Evolutionary conservation across 2,797 vertebrate genomes (phyloP).

Genomic region (Lacerta agilis): DNA sequence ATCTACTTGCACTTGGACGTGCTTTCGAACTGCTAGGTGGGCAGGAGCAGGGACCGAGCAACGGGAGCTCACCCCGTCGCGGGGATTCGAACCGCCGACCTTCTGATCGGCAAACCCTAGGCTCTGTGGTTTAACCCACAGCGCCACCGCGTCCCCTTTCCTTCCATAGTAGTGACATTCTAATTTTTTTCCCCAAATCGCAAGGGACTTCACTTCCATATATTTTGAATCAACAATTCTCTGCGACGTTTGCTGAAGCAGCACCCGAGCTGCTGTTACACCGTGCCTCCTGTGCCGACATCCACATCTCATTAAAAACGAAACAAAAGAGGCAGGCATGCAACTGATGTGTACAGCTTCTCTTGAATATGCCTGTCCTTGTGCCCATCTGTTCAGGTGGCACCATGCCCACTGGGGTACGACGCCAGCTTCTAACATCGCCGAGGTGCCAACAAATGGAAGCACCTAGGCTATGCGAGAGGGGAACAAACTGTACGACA

Average conservation of each 20-base stretch:
- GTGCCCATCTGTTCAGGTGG: slow-evolving; percentile 52
- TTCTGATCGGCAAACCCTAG: no score
- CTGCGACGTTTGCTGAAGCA: accelerated
- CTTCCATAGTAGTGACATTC: accelerated
- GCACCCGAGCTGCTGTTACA: background rate
- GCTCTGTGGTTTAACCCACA: no score
- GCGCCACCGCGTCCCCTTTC: background rate
- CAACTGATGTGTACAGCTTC: background rate
- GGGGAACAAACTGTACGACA: slow-evolving; percentile 23
- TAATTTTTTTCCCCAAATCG: accelerated
- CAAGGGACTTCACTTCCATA: accelerated
- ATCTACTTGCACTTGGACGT: no score
- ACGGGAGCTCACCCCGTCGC: no score
- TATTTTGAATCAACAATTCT: accelerated
- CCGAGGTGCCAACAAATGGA: slow-evolving; percentile 23
- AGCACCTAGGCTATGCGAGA: background rate
- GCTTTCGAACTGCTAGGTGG: no score
- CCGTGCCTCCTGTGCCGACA: slow-evolving; percentile 19
- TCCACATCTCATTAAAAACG: background rate
- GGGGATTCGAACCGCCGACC: no score
- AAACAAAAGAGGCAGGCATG: accelerated
- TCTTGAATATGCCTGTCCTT: background rate
- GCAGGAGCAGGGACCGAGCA: no score
- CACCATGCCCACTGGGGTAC: background rate
- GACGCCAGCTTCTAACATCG: slow-evolving; percentile 11